These are phyloP conservation scores for Caenorhabditis imperialis DNA, from an alignment of 2,888 invertebrate genomes.

Conservation along the genomic window DNA sequence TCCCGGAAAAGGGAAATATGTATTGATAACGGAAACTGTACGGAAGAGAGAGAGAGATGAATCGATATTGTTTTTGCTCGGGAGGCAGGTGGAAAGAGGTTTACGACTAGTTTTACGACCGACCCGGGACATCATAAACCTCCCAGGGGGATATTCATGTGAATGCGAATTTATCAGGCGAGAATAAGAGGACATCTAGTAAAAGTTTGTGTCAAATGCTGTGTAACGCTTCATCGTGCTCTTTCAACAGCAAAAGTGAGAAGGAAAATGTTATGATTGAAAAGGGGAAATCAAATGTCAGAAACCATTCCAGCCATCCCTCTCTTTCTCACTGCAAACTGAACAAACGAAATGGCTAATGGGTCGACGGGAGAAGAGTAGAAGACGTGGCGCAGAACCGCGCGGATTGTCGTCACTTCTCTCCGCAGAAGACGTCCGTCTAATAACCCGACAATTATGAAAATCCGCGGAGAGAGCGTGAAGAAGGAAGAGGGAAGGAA, in stretches of 20 bases:
- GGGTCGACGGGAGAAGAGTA: neutral
- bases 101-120: neutral
- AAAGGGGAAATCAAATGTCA: too few species aligned
- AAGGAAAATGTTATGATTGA: neutral
- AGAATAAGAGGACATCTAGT: neutral
- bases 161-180: too few species aligned
- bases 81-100: neutral
- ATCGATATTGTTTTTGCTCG: slow-evolving; percentile 7
- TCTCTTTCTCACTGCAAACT: too few species aligned
- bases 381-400: slow-evolving; percentile 8
- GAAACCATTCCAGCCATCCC: too few species aligned
- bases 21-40: neutral
- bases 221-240: too few species aligned
- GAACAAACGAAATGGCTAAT: too few species aligned
- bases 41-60: neutral
- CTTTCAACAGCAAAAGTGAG: neutral
- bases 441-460: slow-evolving; percentile 26
- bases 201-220: neutral
- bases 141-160: too few species aligned
- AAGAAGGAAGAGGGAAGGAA: slow-evolving; percentile 1
- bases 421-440: neutral
- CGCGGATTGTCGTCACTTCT: slow-evolving; percentile 7
- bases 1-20: too few species aligned
- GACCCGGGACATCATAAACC: neutral
- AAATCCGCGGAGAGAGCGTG: slow-evolving; percentile 1